Base-by-base conservation (phyloP, 53 echinoderm and acorn worm species). In the Holothuria scabra region DNA sequence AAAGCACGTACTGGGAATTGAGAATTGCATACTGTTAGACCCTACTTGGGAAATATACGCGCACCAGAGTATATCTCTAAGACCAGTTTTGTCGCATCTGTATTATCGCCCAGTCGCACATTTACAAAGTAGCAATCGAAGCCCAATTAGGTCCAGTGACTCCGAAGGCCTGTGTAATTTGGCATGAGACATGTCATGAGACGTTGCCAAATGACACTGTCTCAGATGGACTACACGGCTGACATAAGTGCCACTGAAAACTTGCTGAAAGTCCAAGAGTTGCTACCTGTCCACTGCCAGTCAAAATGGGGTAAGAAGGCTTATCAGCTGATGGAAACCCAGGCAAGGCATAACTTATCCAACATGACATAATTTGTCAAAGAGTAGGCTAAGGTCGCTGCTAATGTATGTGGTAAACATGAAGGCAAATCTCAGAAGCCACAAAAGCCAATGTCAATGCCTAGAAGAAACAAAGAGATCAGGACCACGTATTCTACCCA, bases 121-220 rank as follows among this genome's bases (percentile, higher is more conserved):
- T 88, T 25, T 1, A 79, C 8, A 79, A 66, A 38, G 86, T 89
- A 2, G 21, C 86, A 25, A 89, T 37, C 85, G 89, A 25, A 59
- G 84, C 49, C 68, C 59, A 12, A 59, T 89, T 34, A 86, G 55
- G 65, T 23, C 83, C n/a, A n/a, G n/a, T n/a, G n/a, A n/a, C n/a
- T n/a, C n/a, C n/a, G n/a, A n/a, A n/a, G n/a, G n/a, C n/a, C 59
- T 87, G 82, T 90, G 81, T 82, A 85, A 93, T 55, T 60, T 88
- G 8, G 93, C 88, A n/a, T 44, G 88, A 32, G 90, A 90, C 79
- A 93, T n/a, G n/a, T n/a, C n/a, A n/a, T 90, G 90, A 87, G 87
- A 28, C 78, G 89, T 8, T 93, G 93, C n/a, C 85, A 90, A 59
- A 89, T 90, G 82, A 87, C 87, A 3, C 66, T 84, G 24, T 70